Evolutionary conservation across 2,888 invertebrate genomes (phyloP).

Genomic region (Melipona bicolor): DNA sequence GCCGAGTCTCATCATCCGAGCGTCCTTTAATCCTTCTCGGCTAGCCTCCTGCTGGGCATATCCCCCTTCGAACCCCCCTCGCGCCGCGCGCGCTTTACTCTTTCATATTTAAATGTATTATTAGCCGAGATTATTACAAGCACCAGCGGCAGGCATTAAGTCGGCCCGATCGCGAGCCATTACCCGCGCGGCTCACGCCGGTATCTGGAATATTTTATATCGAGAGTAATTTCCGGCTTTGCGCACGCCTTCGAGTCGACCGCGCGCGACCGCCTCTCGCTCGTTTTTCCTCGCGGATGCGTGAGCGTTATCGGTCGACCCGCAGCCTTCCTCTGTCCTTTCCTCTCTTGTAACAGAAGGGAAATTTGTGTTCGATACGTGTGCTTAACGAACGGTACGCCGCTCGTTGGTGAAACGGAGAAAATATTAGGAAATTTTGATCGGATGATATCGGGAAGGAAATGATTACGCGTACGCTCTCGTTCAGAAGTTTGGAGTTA

Average conservation of each 20-base stretch:
- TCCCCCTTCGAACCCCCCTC: no score
- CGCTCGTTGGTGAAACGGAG: no score
- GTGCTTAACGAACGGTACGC: no score
- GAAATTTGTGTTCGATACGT: no score
- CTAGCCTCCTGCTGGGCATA: neutral
- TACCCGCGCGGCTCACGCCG: constrained; percentile 18
- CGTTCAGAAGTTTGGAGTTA: no score
- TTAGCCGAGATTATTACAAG: constrained; percentile 56
- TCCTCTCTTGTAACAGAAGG: no score
- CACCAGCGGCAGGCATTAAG: constrained; percentile 37
- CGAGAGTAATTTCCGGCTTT: constrained; percentile 49
- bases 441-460: no score
- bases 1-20: neutral
- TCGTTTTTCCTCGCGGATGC: constrained; percentile 22
- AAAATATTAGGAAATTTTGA: no score
- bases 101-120: constrained; percentile 55
- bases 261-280: neutral
- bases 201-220: constrained; percentile 55
- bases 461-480: no score
- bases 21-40: constrained; percentile 38
- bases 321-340: constrained; percentile 8
- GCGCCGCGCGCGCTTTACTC: neutral
- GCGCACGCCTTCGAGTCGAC: constrained; percentile 31
- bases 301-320: constrained; percentile 48
- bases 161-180: constrained; percentile 49